These are phyloP conservation scores for Drosophila macrospina DNA, from an alignment of 2,888 invertebrate genomes.

Conservation along the genomic window DNA sequence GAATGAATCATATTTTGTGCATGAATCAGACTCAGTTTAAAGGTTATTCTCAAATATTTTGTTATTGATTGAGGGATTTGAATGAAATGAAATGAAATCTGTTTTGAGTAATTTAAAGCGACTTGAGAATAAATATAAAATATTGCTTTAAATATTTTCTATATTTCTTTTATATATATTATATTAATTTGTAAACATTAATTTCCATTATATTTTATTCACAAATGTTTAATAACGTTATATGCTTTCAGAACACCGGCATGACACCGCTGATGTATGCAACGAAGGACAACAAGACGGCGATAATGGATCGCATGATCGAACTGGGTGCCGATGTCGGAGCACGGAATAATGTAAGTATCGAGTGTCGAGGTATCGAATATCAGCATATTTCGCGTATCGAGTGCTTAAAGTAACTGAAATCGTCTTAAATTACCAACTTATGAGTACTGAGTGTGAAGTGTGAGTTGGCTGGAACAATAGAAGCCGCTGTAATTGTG, in stretches of 20 bases:
- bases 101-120: too few species aligned
- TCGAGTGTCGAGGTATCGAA: conserved; percentile 15
- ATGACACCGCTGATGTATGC: conserved; percentile 98
- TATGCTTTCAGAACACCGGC: conserved; percentile 91
- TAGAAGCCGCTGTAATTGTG: conserved; percentile 74
- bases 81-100: too few species aligned
- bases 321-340: conserved; percentile 97
- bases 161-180: background rate
- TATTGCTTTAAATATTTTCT: background rate
- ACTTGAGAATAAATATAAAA: too few species aligned
- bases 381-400: background rate
- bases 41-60: too few species aligned
- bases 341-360: conserved; percentile 95
- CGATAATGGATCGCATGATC: conserved; percentile 95
- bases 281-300: conserved; percentile 96
- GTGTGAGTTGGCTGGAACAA: conserved; percentile 20
- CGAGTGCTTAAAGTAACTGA: conserved; percentile 21
- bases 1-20: background rate
- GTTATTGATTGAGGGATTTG: too few species aligned
- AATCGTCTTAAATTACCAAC: conserved; percentile 51
- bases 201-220: background rate
- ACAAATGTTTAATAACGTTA: background rate
- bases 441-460: conserved; percentile 24
- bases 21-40: too few species aligned
- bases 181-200: too few species aligned